These are phyloP conservation scores for Noctilio leporinus DNA, from an alignment of 2,113 vertebrate genomes.

Conservation along the genomic window DNA sequence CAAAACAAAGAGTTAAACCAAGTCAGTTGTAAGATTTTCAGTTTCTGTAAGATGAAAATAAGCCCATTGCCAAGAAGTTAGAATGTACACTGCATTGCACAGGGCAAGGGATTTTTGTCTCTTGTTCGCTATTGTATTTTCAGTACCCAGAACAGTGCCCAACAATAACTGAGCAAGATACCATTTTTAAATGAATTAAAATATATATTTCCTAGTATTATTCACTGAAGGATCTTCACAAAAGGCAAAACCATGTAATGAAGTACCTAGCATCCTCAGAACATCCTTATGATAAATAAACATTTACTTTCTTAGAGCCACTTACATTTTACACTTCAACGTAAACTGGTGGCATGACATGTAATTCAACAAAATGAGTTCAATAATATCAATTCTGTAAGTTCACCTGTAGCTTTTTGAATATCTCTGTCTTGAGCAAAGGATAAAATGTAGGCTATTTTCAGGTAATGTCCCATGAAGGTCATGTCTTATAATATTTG, in stretches of 20 bases:
- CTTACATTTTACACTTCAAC: neutral
- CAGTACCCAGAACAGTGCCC: neutral
- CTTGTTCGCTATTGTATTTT: neutral
- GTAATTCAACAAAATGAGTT: neutral
- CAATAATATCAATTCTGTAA: neutral
- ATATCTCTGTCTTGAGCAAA: neutral
- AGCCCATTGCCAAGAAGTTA: neutral
- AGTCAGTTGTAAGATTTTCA: neutral
- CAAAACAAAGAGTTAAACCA: neutral
- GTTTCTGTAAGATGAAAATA: neutral
- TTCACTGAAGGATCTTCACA: neutral
- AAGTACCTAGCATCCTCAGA: neutral
- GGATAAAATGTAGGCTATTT: neutral
- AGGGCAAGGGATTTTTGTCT: neutral
- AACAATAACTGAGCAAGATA: neutral
- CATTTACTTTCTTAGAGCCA: neutral
- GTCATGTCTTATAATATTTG: neutral
- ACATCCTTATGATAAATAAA: neutral
- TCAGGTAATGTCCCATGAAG: neutral
- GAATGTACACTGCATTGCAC: neutral
- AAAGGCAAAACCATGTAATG: neutral
- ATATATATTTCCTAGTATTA: neutral
- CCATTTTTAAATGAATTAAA: neutral
- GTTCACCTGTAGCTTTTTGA: neutral
- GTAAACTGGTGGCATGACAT: neutral